These are phyloP conservation scores for Limnephilus lunatus DNA, from an alignment of 2,888 invertebrate species.

Conservation along the genomic window DNA sequence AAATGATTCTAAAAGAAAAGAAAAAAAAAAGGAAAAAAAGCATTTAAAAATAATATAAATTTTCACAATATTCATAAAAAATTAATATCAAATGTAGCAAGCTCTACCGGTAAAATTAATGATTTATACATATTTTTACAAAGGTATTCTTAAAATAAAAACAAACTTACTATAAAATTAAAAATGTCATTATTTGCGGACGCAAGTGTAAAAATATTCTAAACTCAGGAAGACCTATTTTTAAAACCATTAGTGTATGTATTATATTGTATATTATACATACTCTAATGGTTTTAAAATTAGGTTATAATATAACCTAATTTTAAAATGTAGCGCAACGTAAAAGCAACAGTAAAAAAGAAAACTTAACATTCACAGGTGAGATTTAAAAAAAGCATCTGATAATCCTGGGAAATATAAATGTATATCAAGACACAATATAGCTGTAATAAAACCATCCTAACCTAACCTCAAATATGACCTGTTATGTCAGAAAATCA, in stretches of 20 bases:
- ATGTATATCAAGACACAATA: neutral
- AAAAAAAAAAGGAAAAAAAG: neutral
- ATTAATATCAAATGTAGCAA: neutral
- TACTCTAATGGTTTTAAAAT: too few relatives aligned
- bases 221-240: neutral
- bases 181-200: slow-evolving; percentile 42
- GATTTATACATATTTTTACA: neutral
- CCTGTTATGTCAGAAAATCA: neutral
- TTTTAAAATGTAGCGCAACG: neutral
- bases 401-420: neutral
- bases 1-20: neutral
- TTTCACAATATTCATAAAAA: neutral
- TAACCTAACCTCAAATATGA: neutral
- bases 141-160: neutral
- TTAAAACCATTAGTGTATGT: neutral
- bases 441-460: neutral
- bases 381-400: neutral
- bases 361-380: neutral
- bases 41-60: neutral
- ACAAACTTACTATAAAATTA: neutral
- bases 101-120: neutral
- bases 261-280: too few relatives aligned
- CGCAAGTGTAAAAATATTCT: neutral
- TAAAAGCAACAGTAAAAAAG: neutral
- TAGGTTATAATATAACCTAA: too few relatives aligned